Evolutionary conservation across 2,888 invertebrate species (phyloP).

Genomic region (Blastobasis lacticolella): DNA sequence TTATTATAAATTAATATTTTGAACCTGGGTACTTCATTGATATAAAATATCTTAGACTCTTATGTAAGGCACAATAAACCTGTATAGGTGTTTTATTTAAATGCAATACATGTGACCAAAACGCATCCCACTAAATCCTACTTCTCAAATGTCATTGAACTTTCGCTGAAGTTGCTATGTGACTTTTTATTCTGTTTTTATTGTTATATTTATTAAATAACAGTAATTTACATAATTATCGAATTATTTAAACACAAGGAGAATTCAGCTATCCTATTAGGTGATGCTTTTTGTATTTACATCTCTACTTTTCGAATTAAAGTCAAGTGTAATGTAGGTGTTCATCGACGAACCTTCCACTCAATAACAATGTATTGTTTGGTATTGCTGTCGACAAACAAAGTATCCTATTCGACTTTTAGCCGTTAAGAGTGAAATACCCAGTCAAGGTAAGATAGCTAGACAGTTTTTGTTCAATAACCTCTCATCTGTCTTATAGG

Average conservation of each 20-base stretch:
- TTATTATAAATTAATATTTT: too few relatives aligned
- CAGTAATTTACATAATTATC: not conserved
- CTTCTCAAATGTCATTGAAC: constrained; percentile 6
- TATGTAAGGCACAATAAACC: too few relatives aligned
- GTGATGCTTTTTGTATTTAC: not conserved
- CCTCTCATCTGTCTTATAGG: not conserved
- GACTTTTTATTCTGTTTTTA: not conserved
- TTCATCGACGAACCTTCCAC: not conserved
- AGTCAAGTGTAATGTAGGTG: not conserved
- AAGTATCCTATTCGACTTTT: constrained; percentile 3
- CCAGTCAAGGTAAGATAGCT: not conserved
- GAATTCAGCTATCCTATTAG: not conserved
- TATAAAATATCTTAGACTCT: too few relatives aligned
- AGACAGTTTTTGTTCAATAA: not conserved
- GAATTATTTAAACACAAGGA: not conserved
- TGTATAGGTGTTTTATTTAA: too few relatives aligned
- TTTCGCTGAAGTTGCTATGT: constrained; percentile 1
- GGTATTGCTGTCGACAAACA: constrained; percentile 1
- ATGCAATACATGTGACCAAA: not conserved
- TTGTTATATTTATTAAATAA: constrained; percentile 1
- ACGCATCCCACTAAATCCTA: not conserved
- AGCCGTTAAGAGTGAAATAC: not conserved
- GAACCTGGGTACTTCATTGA: too few relatives aligned
- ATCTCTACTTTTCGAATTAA: not conserved
- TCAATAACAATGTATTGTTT: constrained; percentile 9